Evolutionary conservation across 2,113 vertebrate genomes (phyloP).

Genomic region (human): GRCh38 chr6:77203501-77204000

Average conservation of each 20-base stretch:
- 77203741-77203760: neutral
- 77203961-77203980: slow-evolving; percentile 39
- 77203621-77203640: too few relatives aligned
- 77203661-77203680: too few relatives aligned
- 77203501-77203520: too few relatives aligned
- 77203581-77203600: too few relatives aligned
- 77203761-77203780: neutral
- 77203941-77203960: neutral
- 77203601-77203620: too few relatives aligned
- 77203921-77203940: slow-evolving; percentile 29
- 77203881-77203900: slow-evolving; percentile 14
- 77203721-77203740: neutral
- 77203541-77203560: too few relatives aligned
- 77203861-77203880: neutral
- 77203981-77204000: slow-evolving; percentile 15
- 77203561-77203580: too few relatives aligned
- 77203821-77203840: neutral
- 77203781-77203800: slow-evolving; percentile 14
- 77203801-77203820: neutral
- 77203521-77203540: too few relatives aligned
- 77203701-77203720: neutral
- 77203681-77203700: neutral
- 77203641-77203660: too few relatives aligned
- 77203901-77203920: neutral
- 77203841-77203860: neutral